Base-by-base conservation (phyloP, 2,888 invertebrate species). In the Mechanitis mazaeus region DNA sequence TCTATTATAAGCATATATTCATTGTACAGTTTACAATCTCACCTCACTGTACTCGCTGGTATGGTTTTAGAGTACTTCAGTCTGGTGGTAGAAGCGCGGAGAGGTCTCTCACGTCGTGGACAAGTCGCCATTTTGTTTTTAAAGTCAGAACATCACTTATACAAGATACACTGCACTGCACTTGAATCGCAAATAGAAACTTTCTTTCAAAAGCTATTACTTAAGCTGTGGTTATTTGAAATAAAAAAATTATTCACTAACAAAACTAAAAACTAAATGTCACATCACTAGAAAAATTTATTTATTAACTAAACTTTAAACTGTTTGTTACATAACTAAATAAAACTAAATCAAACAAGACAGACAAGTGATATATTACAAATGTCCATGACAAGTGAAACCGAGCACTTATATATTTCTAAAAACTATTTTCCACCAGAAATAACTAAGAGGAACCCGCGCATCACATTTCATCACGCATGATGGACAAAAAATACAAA, bases 41-140 rank as follows among this genome's bases (percentile, higher is more conserved):
- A 89, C 89, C 89, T 89, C 69, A 89, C 80, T 38, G 82, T 78
- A 72, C 85, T 84, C 4, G 86, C 84, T 7, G 89, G 87, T 59
- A 84, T 82, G 0, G 89, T 88, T 69, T 88, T 88, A 33, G 88
- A 89, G 69, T 89, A 89, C 64, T 87, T 89, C 70, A 88, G 71
- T 65, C 87, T 81, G 42, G 84, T 73, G 0, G 86, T 84, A 45
- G 83, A 76, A 1, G 87, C 84, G 62, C 87, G 77, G 28, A 79
- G 71, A 3, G 88, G 81, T 54, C 87, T 76, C 64, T 81, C 81
- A 60, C 83, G 76, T 66, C 88, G 76, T 3, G 88, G 89, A 71
- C 89, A 88, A 35, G 89, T 89, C 70, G 88, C 75, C 82, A 82
- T 82, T 63, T 28, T 50, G 28, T 50, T 50, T 7, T 50, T 42